Evolutionary conservation across 2,888 invertebrate species (phyloP).

Genomic region (Trichopria drosophilae): DNA sequence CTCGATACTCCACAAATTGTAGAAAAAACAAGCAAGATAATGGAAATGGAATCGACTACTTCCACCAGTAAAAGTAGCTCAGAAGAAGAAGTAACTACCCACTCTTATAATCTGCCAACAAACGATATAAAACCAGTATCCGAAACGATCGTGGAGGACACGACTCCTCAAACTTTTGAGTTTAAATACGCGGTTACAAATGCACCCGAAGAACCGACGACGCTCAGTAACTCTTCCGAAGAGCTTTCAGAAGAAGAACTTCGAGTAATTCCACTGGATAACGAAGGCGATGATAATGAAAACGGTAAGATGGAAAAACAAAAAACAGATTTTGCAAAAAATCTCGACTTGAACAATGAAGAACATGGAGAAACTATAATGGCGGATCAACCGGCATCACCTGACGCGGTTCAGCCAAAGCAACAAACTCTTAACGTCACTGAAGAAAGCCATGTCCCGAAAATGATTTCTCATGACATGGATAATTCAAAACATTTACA

Average conservation of each 20-base stretch:
- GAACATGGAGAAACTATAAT: too few species aligned
- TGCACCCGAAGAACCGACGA: conserved; percentile 34
- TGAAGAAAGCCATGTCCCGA: background rate
- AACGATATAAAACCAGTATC: conserved; percentile 52
- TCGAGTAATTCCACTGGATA: conserved; percentile 47
- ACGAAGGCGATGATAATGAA: background rate
- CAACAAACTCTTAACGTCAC: background rate
- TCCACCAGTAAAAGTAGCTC: background rate
- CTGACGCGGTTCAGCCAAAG: too few species aligned
- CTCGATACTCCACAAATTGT: background rate
- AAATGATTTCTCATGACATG: too few species aligned
- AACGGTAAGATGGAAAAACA: conserved; percentile 1
- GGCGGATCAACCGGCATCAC: too few species aligned
- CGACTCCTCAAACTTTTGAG: conserved; percentile 41
- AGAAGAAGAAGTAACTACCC: conserved; percentile 8
- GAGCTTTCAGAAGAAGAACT: conserved; percentile 45
- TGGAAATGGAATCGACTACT: conserved; percentile 2
- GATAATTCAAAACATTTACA: conserved; percentile 1
- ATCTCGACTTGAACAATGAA: too few species aligned
- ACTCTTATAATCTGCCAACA: too few species aligned
- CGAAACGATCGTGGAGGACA: conserved; percentile 48
- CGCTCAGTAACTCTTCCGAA: conserved; percentile 26
- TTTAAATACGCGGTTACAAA: conserved; percentile 44
- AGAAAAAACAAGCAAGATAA: background rate
- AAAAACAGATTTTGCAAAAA: background rate